phyloP scores from a whole-genome alignment of 2,797 vertebrate species.

The Dipus sagitta region DNA sequence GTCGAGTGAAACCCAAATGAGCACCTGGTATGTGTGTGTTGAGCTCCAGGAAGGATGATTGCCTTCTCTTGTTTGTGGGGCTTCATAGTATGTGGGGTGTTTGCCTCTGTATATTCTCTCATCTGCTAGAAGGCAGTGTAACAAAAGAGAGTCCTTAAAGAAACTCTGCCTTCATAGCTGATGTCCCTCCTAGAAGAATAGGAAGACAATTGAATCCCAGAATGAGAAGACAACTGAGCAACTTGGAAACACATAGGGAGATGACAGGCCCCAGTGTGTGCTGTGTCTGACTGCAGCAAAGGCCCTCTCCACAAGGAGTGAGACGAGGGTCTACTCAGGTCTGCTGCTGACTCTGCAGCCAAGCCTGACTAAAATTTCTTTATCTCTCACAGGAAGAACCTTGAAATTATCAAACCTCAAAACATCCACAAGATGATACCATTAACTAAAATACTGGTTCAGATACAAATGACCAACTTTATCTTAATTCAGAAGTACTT shows the following conservation, averaged over 20 bases:
- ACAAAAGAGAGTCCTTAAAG: neutral
- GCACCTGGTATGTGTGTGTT: neutral
- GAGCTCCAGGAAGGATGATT: neutral
- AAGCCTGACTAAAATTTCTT: neutral
- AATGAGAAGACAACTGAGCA: neutral
- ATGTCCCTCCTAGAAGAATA: neutral
- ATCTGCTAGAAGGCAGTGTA: neutral
- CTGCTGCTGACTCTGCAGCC: constrained; percentile 6
- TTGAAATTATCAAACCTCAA: neutral
- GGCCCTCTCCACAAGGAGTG: neutral
- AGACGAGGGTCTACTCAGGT: neutral
- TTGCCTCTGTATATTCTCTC: constrained; percentile 27
- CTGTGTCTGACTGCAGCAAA: neutral
- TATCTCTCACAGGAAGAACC: neutral
- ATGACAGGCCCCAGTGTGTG: neutral
- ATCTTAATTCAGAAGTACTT: constrained; percentile 17
- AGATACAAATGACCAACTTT: constrained; percentile 26
- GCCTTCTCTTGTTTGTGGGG: neutral
- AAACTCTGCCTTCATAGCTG: neutral
- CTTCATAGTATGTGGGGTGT: neutral
- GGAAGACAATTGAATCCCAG: neutral
- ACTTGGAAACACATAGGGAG: neutral
- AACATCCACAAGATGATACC: neutral
- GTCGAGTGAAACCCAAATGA: neutral
- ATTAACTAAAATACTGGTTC: constrained; percentile 33